Evolutionary conservation across 2,113 vertebrate genomes (phyloP).

Genomic region (Actenoides hombroni): DNA sequence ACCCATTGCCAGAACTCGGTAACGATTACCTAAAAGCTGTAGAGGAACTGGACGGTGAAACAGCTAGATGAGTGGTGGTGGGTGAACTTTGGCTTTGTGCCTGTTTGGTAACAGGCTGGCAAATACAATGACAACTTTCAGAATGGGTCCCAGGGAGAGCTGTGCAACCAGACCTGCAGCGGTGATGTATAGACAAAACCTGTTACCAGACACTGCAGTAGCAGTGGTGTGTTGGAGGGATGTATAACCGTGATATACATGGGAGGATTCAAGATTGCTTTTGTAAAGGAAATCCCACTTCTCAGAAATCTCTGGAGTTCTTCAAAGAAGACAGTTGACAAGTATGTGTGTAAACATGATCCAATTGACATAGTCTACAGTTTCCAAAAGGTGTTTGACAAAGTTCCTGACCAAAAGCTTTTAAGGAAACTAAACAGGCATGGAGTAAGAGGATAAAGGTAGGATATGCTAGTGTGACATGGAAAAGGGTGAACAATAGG

Average conservation of each 20-base stretch:
- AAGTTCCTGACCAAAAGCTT: constrained; percentile 25
- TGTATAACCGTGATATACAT: neutral
- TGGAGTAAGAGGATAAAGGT: constrained; percentile 32
- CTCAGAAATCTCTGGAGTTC: neutral
- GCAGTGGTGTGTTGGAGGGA: neutral
- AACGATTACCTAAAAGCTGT: fast-evolving
- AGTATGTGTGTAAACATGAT: neutral
- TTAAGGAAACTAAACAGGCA: constrained; percentile 6
- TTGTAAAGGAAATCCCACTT: neutral
- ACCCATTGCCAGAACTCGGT: fast-evolving
- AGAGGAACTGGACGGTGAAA: neutral
- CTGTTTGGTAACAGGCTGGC: no score
- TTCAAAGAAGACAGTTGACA: neutral
- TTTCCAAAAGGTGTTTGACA: neutral
- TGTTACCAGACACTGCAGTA: neutral
- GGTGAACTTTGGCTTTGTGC: neutral
- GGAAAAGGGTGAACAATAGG: neutral
- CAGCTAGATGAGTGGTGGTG: no score
- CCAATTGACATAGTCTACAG: neutral
- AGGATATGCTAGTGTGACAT: constrained; percentile 1
- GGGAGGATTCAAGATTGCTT: neutral
- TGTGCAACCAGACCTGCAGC: neutral
- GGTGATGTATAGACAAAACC: neutral
- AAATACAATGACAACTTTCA: neutral
- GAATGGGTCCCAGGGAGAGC: neutral